These are phyloP conservation scores for Hydropsyche tenuis DNA, from an alignment of 1,140 invertebrate species.

Conservation along the genomic window DNA sequence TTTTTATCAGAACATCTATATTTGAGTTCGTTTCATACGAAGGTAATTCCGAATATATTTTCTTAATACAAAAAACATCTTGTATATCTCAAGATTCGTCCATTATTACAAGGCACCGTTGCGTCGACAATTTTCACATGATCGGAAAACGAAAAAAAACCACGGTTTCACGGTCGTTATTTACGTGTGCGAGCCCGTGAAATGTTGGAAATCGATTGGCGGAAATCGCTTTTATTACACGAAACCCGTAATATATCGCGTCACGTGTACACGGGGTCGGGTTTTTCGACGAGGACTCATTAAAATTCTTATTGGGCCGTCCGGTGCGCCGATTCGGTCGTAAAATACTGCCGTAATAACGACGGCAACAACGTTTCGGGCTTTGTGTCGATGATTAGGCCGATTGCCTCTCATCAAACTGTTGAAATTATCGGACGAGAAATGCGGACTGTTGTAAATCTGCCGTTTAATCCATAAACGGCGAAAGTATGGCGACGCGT, in stretches of 20 bases:
- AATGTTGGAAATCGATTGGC: constrained; percentile 7
- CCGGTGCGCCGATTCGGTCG: constrained; percentile 2
- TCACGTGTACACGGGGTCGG: not conserved
- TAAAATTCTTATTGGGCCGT: constrained; percentile 17
- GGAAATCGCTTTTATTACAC: not conserved
- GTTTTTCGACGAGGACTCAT: not conserved
- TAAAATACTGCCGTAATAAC: constrained; percentile 3
- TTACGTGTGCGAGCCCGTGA: not conserved
- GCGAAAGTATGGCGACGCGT: not conserved
- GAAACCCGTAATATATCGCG: too few relatives aligned
- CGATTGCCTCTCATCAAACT: constrained; percentile 13
- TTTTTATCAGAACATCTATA: too few relatives aligned
- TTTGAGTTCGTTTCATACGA: too few relatives aligned
- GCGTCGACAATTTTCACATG: too few relatives aligned
- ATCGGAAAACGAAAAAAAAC: too few relatives aligned
- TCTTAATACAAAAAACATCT: too few relatives aligned
- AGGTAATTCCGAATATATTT: too few relatives aligned
- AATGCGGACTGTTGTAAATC: constrained; percentile 7
- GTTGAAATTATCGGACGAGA: not conserved
- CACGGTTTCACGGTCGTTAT: not conserved
- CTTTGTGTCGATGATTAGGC: constrained; percentile 7
- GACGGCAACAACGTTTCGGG: not conserved
- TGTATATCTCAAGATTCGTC: too few relatives aligned
- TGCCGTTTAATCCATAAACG: constrained; percentile 4
- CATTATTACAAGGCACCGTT: too few relatives aligned